Evolutionary conservation across 2,797 vertebrate species (phyloP).

Genomic region (Echeneis naucrates): DNA sequence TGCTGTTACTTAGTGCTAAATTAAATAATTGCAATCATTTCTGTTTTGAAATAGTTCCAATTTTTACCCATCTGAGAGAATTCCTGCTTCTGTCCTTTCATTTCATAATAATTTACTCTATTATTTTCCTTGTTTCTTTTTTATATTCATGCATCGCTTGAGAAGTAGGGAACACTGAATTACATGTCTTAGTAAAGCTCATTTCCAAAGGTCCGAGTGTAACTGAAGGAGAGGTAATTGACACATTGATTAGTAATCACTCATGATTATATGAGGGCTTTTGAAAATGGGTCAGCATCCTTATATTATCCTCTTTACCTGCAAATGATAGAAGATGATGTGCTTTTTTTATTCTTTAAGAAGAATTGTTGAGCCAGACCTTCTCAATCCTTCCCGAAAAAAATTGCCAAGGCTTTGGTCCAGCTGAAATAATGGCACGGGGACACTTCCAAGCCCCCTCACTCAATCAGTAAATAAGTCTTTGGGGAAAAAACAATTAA

Average conservation of each 20-base stretch:
- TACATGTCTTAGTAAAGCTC: conserved; percentile 29
- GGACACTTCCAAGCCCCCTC: conserved; percentile 42
- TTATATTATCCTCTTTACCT: conserved; percentile 72
- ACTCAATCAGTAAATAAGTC: conserved; percentile 57
- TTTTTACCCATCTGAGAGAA: neutral
- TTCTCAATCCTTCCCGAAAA: conserved; percentile 42
- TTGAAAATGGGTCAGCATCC: conserved; percentile 66
- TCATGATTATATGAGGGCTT: conserved; percentile 72
- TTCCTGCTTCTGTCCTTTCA: neutral
- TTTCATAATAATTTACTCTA: neutral
- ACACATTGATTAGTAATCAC: conserved; percentile 79
- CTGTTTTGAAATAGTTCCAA: neutral
- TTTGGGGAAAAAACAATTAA: conserved; percentile 21
- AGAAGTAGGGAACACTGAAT: conserved; percentile 34
- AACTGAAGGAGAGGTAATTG: conserved; percentile 62
- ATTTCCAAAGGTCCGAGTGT: conserved; percentile 51
- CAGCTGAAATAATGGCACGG: conserved; percentile 51
- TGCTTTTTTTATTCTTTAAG: conserved; percentile 26
- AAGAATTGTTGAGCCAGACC: conserved; percentile 42
- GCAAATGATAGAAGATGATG: conserved; percentile 59
- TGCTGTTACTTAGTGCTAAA: neutral
- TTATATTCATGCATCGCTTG: conserved; percentile 2
- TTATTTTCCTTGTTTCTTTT: neutral
- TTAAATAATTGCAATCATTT: conserved; percentile 1
- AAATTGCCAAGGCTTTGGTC: conserved; percentile 62